These are phyloP conservation scores for Rhizoglyphus robini DNA, from an alignment of 1,140 invertebrate genomes.

Conservation along the genomic window DNA sequence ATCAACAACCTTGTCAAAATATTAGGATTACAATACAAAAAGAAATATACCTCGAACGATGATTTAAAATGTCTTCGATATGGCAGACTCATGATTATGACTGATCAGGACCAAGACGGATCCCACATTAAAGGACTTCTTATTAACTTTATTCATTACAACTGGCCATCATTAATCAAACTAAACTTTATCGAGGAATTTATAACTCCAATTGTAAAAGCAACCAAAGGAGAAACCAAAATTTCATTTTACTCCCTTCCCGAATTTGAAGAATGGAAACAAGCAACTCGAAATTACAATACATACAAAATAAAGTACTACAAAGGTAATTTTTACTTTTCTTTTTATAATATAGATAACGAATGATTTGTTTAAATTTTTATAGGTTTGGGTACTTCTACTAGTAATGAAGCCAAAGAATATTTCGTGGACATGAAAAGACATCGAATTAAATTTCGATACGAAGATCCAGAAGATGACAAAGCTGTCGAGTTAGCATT, in stretches of 20 bases:
- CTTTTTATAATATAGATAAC: neutral
- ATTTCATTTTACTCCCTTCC: slow-evolving; percentile 86
- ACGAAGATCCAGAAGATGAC: slow-evolving; percentile 72
- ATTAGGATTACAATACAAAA: slow-evolving; percentile 81
- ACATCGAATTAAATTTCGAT: slow-evolving; percentile 81
- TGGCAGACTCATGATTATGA: slow-evolving; percentile 99
- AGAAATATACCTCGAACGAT: slow-evolving; percentile 77
- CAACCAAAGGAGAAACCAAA: slow-evolving; percentile 57
- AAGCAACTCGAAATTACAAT: slow-evolving; percentile 74
- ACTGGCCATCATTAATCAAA: slow-evolving; percentile 86
- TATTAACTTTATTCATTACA: slow-evolving; percentile 97
- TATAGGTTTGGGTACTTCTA: slow-evolving; percentile 91
- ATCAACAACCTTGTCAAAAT: slow-evolving; percentile 97
- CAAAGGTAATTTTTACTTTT: slow-evolving; percentile 47
- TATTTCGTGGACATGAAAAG: slow-evolving; percentile 92
- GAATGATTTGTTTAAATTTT: neutral
- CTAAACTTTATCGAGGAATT: slow-evolving; percentile 81
- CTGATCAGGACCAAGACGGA: slow-evolving; percentile 92
- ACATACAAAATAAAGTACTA: slow-evolving; percentile 96
- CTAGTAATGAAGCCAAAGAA: slow-evolving; percentile 93
- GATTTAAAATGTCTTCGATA: slow-evolving; percentile 86
- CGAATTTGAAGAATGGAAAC: slow-evolving; percentile 97
- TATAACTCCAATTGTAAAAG: slow-evolving; percentile 99
- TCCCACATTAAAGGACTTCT: slow-evolving; percentile 98
- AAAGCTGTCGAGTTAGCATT: slow-evolving; percentile 90